Evolutionary conservation across 2,888 invertebrate genomes (phyloP).

Genomic region (Parnassius mnemosyne): DNA sequence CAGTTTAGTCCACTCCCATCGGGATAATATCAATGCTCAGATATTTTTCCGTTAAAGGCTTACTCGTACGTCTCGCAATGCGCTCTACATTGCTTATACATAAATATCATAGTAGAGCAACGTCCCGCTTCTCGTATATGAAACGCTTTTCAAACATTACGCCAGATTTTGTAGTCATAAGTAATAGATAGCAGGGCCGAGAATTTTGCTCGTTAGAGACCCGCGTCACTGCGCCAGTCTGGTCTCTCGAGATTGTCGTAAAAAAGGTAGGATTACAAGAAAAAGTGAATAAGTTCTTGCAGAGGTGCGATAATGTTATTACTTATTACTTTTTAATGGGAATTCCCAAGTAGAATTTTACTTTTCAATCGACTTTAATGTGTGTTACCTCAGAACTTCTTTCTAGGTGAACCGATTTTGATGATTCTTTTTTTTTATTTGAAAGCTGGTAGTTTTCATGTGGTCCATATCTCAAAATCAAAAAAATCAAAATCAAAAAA

Average conservation of each 20-base stretch:
- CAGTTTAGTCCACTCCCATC: constrained; percentile 29
- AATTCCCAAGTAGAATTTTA: background rate
- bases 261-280: constrained; percentile 24
- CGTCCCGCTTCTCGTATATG: constrained; percentile 24
- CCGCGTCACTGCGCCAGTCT: constrained; percentile 17
- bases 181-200: constrained; percentile 41
- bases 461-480: no score
- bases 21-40: constrained; percentile 25
- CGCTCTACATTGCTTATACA: constrained; percentile 6
- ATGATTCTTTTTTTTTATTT: no score
- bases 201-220: constrained; percentile 29
- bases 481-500: no score
- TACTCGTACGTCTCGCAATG: constrained; percentile 6
- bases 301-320: constrained; percentile 24
- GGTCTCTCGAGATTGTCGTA: constrained; percentile 24
- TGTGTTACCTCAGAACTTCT: no score
- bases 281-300: constrained; percentile 18
- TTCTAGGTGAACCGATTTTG: no score
- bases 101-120: constrained; percentile 14
- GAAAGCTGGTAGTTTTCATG: no score
- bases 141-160: constrained; percentile 28
- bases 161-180: constrained; percentile 45
- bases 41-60: constrained; percentile 23
- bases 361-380: no score
- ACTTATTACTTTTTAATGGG: constrained; percentile 23